A percentile compares a stretch with the other conserved stretches of the same genome.
Conservation (phyloP, 2,888 invertebrate genomes). For the Eugnorisma glareosa region DNA sequence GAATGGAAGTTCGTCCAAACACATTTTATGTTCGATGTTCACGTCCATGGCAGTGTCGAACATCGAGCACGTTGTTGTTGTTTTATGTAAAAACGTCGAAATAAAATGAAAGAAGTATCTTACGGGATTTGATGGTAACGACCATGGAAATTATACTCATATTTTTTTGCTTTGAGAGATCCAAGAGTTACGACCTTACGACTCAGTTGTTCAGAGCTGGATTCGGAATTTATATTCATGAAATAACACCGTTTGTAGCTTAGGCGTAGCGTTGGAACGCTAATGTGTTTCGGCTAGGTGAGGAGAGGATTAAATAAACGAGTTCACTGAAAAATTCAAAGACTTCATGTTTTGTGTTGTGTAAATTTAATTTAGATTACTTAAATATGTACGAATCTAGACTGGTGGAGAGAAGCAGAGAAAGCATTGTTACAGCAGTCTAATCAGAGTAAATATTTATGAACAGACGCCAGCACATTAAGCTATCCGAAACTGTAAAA, state of each 20-base stretch:
- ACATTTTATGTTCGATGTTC: slow-evolving; percentile 40
- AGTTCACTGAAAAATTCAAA: slow-evolving; percentile 32
- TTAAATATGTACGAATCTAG: slow-evolving; percentile 31
- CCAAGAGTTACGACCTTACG: slow-evolving; percentile 60
- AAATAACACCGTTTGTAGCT: slow-evolving; percentile 54
- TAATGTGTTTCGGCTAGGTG: slow-evolving; percentile 60
- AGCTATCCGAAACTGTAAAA: too few species aligned
- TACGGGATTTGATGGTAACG: slow-evolving; percentile 43
- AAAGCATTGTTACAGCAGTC: not conserved
- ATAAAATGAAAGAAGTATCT: slow-evolving; percentile 53
- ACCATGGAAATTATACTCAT: slow-evolving; percentile 45
- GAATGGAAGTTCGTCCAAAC: slow-evolving; percentile 51
- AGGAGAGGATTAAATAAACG: slow-evolving; percentile 52
- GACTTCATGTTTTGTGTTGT: slow-evolving; percentile 1
- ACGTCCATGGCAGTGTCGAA: slow-evolving; percentile 5
- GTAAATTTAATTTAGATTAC: slow-evolving; percentile 43
- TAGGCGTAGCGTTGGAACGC: slow-evolving; percentile 39
- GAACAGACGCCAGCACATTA: too few species aligned
- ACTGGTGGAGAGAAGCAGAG: not conserved
- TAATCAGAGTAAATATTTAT: slow-evolving; percentile 31
- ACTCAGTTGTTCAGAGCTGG: slow-evolving; percentile 44
- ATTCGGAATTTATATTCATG: slow-evolving; percentile 63
- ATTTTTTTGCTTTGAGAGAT: slow-evolving; percentile 41
- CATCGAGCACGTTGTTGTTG: slow-evolving; percentile 28
- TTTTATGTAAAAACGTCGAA: slow-evolving; percentile 48